Base-by-base conservation (phyloP, 2,113 vertebrate genomes). In the Ahaetulla prasina region DNA sequence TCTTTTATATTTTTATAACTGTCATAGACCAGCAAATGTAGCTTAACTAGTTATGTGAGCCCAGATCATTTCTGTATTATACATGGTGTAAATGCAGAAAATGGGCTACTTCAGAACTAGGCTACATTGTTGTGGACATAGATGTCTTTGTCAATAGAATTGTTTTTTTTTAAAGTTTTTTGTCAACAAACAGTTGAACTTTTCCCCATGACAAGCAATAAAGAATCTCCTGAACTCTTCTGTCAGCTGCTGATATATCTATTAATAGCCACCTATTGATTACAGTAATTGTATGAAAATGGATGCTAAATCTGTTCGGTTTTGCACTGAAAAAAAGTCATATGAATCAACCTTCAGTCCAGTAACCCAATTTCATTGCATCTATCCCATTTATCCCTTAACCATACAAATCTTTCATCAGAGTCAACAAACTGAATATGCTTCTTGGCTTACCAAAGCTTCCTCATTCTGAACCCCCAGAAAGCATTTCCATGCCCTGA, bases 401-500 rank as follows among this genome's bases (percentile, higher is more conserved):
- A 91, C n/a, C 3, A 85, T n/a, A 53, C 45, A 43, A 88, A 80
- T 39, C 3, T 47, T 92, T 92, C 25, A 5, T 35, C 25, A 87
- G 27, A 89, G 43, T 84, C 63, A 92, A 84, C 49, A 89, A 92
- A 53, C 50, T 80, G 54, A 92, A 53, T n/a, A 53, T 18, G 8
- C 43, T 10, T 53, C 23, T 92, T 89, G 50, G 50, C 25, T 89
- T 89, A 84, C 50, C 22, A 52, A 27, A 0, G 9, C 57, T 87
- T 93, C 91, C 55, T 53, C 85, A 91, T 90, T 94, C 60, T 11
- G 86, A 90, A 90, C 25, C 22, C 11, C 85, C 23, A 45, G 74
- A n/a, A 20, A n/a, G 80, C 23, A 84, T 45, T 35, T 8, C 27
- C 85, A 89, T 2, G 2, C 52, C 23, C 43, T 25, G 52, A 8